Base-by-base conservation (phyloP, 2,797 vertebrate species). In the Danio tinwini region DNA sequence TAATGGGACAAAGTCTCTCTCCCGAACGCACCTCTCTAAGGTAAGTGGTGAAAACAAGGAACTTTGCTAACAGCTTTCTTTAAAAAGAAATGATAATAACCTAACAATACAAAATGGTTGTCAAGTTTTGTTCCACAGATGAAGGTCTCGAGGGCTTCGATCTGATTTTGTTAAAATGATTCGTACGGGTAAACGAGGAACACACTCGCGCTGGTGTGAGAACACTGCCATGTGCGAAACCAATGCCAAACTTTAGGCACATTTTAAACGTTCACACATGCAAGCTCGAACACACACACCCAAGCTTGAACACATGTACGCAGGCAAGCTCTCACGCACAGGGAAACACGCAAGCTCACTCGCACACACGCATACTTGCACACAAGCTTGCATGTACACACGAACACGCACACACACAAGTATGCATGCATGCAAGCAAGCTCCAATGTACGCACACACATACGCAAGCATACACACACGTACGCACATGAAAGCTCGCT, bases 101-200 rank as follows among this genome's bases (percentile, higher is more conserved):
- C 29, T 29, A 29, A 29, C 29, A 45, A 71, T 88, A 91, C 88
- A 93, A 93, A 93, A 93, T 88, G 90, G 86, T 90, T 92, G 87
- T 91, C 84, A 80, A 73, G 76, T 87, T 91, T 90, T 91, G 86
- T 91, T 93, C 89, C 90, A 93, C 90, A 91, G 91, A 93, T 83
- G 85, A 88, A 92, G 91, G 90, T 93, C 90, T 90, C 87, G 85
- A 91, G 89, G 90, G 89, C 91, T 92, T 91, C 85, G 88, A 91
- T 91, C 89, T 90, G 88, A 92, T 90, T 90, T 88, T 88, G 88
- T 86, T 85, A 87, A 87, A 87, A 87, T 81, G 52, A 73, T 80
- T 82, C 44, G n/a, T 75, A 72, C 44, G 63, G 71, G 78, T 84
- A 82, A 84, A 87, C 77, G 65, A 62, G 76, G 45, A 64, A 87